phyloP scores from a whole-genome alignment of 1,140 invertebrate genomes.

The Eubasilissa regina region DNA sequence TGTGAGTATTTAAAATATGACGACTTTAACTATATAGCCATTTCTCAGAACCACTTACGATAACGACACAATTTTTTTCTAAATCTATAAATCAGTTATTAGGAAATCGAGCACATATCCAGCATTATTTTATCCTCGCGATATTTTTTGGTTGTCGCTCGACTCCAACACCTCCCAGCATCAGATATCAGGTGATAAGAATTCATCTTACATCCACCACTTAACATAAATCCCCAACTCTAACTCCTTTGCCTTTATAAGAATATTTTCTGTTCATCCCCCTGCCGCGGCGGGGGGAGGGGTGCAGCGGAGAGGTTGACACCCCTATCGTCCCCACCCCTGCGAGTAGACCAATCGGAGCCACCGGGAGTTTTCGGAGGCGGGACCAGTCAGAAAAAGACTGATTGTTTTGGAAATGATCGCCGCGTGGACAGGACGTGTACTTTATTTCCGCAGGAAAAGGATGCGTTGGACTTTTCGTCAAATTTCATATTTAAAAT shows the following conservation, averaged over 20 bases:
- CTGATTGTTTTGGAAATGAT: constrained; percentile 36
- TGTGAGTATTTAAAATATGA: too few species aligned
- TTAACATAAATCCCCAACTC: constrained; percentile 58
- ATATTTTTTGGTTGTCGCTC: constrained; percentile 8
- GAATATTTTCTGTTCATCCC: constrained; percentile 53
- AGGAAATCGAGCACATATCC: not conserved
- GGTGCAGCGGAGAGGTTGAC: constrained; percentile 15
- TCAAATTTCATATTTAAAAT: too few species aligned
- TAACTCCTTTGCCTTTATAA: constrained; percentile 44
- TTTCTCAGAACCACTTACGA: too few species aligned
- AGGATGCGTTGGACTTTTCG: not conserved
- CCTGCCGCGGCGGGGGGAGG: constrained; percentile 19
- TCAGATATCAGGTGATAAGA: constrained; percentile 57
- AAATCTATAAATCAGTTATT: not conserved
- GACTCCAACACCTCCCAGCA: constrained; percentile 26
- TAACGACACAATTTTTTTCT: too few species aligned
- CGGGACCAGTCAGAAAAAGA: constrained; percentile 39
- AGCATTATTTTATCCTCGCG: too few species aligned
- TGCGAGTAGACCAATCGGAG: not conserved
- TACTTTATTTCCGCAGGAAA: not conserved
- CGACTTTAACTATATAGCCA: too few species aligned
- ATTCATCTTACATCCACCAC: constrained; percentile 58
- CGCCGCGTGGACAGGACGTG: constrained; percentile 31
- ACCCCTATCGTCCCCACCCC: constrained; percentile 16
- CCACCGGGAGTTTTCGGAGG: constrained; percentile 28